A percentile compares a stretch with the other conserved stretches of the same genome.
Evolutionary conservation across 2,888 invertebrate species (phyloP).

Genomic region (Hirtodrosophila alboralis): DNA sequence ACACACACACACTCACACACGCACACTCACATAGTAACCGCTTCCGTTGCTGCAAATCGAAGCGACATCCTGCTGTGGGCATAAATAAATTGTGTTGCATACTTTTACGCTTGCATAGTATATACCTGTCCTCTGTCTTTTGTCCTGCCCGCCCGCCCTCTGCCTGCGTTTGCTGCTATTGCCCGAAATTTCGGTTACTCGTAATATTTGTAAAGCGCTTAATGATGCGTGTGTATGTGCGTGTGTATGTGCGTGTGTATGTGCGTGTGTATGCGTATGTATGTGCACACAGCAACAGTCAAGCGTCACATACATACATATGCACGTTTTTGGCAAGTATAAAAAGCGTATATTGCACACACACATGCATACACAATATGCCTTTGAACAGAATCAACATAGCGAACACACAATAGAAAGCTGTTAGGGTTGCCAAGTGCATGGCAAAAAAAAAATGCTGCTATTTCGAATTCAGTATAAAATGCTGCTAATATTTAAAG

Average conservation of each 20-base stretch:
- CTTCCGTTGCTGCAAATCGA: conserved; percentile 65
- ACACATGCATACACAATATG: conserved; percentile 11
- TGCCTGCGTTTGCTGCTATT: no score
- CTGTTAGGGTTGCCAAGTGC: conserved; percentile 49
- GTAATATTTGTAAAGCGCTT: conserved; percentile 65
- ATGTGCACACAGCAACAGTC: conserved; percentile 32
- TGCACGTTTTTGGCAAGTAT: conserved; percentile 46
- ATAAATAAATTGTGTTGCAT: conserved; percentile 73
- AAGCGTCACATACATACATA: conserved; percentile 35
- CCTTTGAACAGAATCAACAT: conserved; percentile 35
- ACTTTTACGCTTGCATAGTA: conserved; percentile 47
- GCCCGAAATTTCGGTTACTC: conserved; percentile 28
- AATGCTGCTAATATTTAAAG: no score
- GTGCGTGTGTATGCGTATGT: conserved; percentile 3
- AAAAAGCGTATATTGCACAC: conserved; percentile 31
- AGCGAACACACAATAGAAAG: conserved; percentile 8
- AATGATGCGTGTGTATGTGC: conserved; percentile 55
- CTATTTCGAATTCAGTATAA: neutral
- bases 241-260: conserved; percentile 10
- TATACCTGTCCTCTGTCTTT: neutral
- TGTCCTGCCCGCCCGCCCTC: no score
- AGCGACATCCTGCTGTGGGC: conserved; percentile 62
- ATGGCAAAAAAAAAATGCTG: conserved; percentile 13
- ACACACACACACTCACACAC: conserved; percentile 8
- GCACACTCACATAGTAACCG: conserved; percentile 20